A percentile compares a stretch with the other conserved stretches of the same genome.
Evolutionary conservation across 2,888 invertebrate genomes (phyloP).

Genomic region (Suillia variegata): DNA sequence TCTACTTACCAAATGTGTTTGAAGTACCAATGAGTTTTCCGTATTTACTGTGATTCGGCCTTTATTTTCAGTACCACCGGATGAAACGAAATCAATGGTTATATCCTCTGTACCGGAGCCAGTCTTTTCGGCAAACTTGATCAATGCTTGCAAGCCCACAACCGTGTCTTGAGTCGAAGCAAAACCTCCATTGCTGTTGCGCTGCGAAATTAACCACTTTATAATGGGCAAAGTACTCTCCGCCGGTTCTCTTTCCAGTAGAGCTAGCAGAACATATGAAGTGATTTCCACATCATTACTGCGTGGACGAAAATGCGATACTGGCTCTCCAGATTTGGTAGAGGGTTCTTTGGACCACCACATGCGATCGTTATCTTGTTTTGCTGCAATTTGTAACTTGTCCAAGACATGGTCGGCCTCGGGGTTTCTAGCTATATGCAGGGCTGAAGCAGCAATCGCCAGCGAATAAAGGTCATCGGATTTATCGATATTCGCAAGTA

Average conservation of each 20-base stretch:
- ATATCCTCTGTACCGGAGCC: constrained; percentile 53
- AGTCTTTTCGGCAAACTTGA: constrained; percentile 69
- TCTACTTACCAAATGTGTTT: constrained; percentile 74
- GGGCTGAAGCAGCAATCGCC: constrained; percentile 76
- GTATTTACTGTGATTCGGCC: constrained; percentile 65
- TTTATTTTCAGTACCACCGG: constrained; percentile 33
- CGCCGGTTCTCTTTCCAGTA: constrained; percentile 59
- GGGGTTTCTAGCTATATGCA: constrained; percentile 77
- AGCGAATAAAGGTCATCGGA: constrained; percentile 75
- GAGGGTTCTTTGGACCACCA: constrained; percentile 77
- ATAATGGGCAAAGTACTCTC: constrained; percentile 64
- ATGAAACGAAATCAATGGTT: constrained; percentile 43
- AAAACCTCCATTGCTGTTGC: constrained; percentile 74
- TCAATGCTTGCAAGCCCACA: constrained; percentile 73
- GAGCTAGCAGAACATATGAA: constrained; percentile 81
- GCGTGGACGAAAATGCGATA: constrained; percentile 63
- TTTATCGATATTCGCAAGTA: constrained; percentile 71
- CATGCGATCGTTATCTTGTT: constrained; percentile 65
- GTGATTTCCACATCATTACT: constrained; percentile 82
- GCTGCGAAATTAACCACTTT: constrained; percentile 74
- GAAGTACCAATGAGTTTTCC: constrained; percentile 81
- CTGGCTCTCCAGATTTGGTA: neutral
- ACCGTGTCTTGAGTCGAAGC: constrained; percentile 81
- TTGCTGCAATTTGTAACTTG: constrained; percentile 63
- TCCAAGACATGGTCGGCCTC: constrained; percentile 70